Evolutionary conservation across 2,113 vertebrate genomes (phyloP).

Genomic region (Kryptolebias marmoratus): DNA sequence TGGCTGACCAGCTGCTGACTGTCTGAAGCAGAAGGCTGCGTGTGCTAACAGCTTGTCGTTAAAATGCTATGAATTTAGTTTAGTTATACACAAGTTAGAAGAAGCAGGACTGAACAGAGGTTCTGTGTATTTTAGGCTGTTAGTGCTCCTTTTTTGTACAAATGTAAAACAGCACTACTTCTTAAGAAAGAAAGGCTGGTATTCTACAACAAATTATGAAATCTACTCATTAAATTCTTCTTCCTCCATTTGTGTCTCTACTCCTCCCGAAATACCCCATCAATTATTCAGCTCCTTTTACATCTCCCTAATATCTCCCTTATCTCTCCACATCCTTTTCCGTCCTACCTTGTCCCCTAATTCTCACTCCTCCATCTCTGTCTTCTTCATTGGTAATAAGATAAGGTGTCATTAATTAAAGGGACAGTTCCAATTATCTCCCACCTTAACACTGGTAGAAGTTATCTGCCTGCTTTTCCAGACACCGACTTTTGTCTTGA

Average conservation of each 20-base stretch:
- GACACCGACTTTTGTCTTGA: constrained; percentile 8
- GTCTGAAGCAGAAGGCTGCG: too few relatives aligned
- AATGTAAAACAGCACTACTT: neutral
- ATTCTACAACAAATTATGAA: neutral
- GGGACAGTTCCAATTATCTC: constrained; percentile 71
- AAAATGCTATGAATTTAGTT: too few relatives aligned
- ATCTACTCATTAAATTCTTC: neutral
- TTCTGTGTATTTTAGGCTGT: neutral
- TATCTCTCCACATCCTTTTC: constrained; percentile 17
- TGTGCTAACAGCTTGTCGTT: too few relatives aligned
- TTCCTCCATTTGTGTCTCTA: constrained; percentile 2
- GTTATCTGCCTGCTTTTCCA: constrained; percentile 36
- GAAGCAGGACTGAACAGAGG: too few relatives aligned
- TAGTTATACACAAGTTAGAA: too few relatives aligned
- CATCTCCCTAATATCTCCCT: constrained; percentile 6
- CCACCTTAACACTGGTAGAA: constrained; percentile 37
- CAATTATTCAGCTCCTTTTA: constrained; percentile 17
- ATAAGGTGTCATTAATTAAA: constrained; percentile 73
- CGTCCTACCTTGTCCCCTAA: constrained; percentile 23
- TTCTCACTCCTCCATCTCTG: constrained; percentile 37
- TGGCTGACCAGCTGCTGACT: too few relatives aligned
- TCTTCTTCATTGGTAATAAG: constrained; percentile 42
- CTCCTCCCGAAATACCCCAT: constrained; percentile 20
- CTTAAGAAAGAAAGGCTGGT: neutral
- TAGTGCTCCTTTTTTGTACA: neutral